Conservation (phyloP, 2,797 vertebrate species). For the Chaetodon trifasciatus region DNA sequence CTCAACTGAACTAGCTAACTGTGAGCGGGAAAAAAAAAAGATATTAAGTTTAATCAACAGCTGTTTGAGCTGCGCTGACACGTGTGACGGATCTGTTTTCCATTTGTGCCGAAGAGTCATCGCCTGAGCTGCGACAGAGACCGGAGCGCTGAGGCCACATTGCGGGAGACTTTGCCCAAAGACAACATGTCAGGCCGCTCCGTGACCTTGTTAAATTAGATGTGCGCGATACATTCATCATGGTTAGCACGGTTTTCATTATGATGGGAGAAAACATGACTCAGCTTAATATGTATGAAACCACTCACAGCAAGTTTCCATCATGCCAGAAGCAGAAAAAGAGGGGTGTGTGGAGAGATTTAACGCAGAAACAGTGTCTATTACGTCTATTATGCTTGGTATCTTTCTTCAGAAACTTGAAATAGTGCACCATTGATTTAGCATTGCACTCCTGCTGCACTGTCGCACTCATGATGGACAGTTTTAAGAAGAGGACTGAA, state of each 20-base stretch:
- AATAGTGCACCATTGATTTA: background rate
- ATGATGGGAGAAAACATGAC: too few relatives aligned
- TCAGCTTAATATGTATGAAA: too few relatives aligned
- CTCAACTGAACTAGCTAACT: background rate
- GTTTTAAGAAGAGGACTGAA: background rate
- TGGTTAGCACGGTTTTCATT: background rate
- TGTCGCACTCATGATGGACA: background rate
- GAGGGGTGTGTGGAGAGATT: background rate
- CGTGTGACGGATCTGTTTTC: background rate
- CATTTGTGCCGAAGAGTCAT: background rate
- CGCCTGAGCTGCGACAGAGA: background rate
- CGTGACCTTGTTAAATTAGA: background rate
- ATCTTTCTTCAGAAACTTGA: background rate
- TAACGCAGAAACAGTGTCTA: background rate
- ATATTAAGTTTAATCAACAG: background rate
- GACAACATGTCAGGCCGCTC: background rate
- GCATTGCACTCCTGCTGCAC: background rate
- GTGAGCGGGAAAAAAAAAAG: too few relatives aligned
- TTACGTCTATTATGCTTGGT: background rate
- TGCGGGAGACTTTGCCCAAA: background rate
- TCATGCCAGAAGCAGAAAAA: background rate
- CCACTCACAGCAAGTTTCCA: background rate
- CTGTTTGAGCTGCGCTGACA: background rate
- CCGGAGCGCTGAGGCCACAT: background rate
- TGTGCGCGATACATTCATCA: background rate